A percentile compares a stretch with the other conserved stretches of the same genome.
phyloP scores from a whole-genome alignment of 2,888 invertebrate genomes.

The Nomada hirtipes region DNA sequence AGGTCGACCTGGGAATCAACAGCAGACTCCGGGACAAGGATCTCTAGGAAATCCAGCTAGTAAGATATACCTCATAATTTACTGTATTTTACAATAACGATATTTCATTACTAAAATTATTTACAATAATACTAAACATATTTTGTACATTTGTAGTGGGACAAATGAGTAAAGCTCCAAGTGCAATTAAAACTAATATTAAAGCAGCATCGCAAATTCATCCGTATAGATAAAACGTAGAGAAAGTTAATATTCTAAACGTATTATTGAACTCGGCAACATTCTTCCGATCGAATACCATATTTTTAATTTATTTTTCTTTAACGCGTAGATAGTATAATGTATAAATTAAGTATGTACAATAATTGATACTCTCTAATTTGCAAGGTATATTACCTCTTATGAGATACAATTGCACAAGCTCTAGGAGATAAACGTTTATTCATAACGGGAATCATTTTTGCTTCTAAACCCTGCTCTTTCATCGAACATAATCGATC shows the following conservation, averaged over 20 bases:
- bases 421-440: conserved; percentile 79
- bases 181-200: conserved; percentile 96
- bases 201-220: conserved; percentile 96
- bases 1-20: conserved; percentile 80
- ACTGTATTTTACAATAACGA: conserved; percentile 16
- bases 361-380: not conserved
- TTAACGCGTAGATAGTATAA: not conserved
- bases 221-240: conserved; percentile 89
- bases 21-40: conserved; percentile 80
- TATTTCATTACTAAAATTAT: conserved; percentile 20
- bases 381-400: conserved; percentile 44
- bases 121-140: conserved; percentile 24
- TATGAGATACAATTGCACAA: conserved; percentile 77
- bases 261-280: not conserved
- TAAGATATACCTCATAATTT: conserved; percentile 53
- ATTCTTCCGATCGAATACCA: not conserved
- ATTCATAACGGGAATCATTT: conserved; percentile 74
- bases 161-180: conserved; percentile 93
- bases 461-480: conserved; percentile 72
- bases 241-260: not conserved
- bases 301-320: not conserved
- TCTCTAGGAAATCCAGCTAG: conserved; percentile 78
- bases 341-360: not conserved
- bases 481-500: conserved; percentile 78
- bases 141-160: conserved; percentile 79